Evolutionary conservation across 2,888 invertebrate genomes (phyloP), one percentile per base, ranked within the genome.

Genomic region (Sesamia inferens): DNA sequence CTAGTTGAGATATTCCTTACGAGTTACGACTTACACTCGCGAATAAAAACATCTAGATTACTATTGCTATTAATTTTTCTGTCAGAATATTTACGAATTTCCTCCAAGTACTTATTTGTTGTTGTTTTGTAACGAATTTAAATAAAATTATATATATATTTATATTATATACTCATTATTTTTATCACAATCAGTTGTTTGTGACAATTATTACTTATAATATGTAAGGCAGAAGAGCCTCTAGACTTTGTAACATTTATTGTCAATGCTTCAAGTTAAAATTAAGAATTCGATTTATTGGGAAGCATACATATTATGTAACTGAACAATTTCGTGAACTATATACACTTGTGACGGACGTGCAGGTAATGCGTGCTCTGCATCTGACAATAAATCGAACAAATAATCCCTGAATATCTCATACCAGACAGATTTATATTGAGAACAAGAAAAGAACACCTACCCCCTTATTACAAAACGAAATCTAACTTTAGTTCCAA

Each of bases 171-270:
- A 16, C 47, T 68, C 14, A 74, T 79, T 57, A 58, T 63, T 64
- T 66, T 79, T 83, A 79, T 81, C 68, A 79, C 80, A 81, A 81
- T 79, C 68, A 47, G 71, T 74, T 71, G 79, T 68, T 65, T 67
- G 31, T 79, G 68, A 58, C 64, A 54, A 67, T 67, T 69, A 76
- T 68, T 59, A 76, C 67, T 55, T 58, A 61, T n/a, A n/a, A n/a
- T n/a, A 63, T 77, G 68, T 61, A 54, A 71, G 55, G 54, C 44
- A 54, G 57, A 47, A 63, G 44, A 61, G 68, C 48, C 48, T 48
- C 7, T 69, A 59, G 61, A 72, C 57, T 78, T 78, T 66, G 65
- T 72, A 51, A 63, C 66, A 69, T 72, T 80, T 83, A 80, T 80
- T 80, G 79, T 80, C 80, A 71, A 77, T 77, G 54, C 63, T 74